These are phyloP conservation scores for Craterocephalus amniculus DNA, from an alignment of 2,797 vertebrate species.

Conservation along the genomic window DNA sequence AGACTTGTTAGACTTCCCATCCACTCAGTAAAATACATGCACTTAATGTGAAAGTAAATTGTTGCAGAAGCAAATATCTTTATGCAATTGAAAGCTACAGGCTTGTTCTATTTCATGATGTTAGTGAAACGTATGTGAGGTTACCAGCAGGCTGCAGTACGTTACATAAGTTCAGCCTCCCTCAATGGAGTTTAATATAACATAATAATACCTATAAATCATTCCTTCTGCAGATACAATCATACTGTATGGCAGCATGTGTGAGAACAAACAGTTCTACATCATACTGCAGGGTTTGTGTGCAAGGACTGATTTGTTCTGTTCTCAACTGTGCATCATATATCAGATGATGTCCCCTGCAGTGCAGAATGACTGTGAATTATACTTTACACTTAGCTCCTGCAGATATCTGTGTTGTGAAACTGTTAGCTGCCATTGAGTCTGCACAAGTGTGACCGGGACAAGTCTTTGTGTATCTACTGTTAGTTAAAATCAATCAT, in stretches of 20 bases:
- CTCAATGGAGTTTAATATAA: constrained; percentile 37
- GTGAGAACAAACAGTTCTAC: constrained; percentile 7
- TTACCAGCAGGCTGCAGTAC: constrained; percentile 26
- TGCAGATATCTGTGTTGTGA: constrained; percentile 49
- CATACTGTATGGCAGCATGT: constrained; percentile 16
- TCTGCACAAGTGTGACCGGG: constrained; percentile 28
- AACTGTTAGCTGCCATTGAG: constrained; percentile 38
- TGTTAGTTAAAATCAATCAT: constrained; percentile 23
- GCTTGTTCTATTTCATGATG: constrained; percentile 13
- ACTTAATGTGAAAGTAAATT: neutral
- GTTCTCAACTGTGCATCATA: constrained; percentile 35
- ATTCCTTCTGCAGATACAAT: constrained; percentile 35
- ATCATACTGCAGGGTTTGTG: constrained; percentile 28
- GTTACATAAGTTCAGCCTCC: constrained; percentile 24
- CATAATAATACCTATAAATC: constrained; percentile 47
- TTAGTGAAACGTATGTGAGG: constrained; percentile 20
- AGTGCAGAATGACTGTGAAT: constrained; percentile 52
- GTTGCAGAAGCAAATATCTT: neutral
- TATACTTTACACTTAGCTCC: constrained; percentile 48
- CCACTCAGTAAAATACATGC: neutral
- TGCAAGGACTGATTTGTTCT: constrained; percentile 28
- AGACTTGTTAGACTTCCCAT: neutral
- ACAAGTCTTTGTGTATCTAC: constrained; percentile 34
- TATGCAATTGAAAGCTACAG: constrained; percentile 33
- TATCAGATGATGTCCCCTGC: constrained; percentile 43